phyloP scores from a whole-genome alignment of 2,888 invertebrate species.

The Bruchidius siliquastri region DNA sequence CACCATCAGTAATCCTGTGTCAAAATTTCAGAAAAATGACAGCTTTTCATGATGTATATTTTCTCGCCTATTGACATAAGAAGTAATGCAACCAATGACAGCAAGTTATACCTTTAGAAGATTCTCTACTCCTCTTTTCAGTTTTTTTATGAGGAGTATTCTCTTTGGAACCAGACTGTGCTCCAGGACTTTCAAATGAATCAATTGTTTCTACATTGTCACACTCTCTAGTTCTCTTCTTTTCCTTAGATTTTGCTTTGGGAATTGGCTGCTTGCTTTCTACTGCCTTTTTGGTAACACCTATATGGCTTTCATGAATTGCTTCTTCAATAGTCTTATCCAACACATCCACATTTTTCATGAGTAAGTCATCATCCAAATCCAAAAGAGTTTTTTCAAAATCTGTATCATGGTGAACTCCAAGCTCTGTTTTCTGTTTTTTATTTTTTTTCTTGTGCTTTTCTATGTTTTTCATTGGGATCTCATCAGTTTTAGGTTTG shows the following conservation, averaged over 20 bases:
- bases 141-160: slow-evolving; percentile 8
- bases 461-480: slow-evolving; percentile 22
- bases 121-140: slow-evolving; percentile 20
- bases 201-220: not conserved
- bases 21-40: too few species aligned
- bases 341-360: slow-evolving; percentile 33
- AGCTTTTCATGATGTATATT: too few species aligned
- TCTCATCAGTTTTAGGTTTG: slow-evolving; percentile 16
- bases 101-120: not conserved
- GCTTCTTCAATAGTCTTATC: slow-evolving; percentile 38
- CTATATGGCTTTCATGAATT: slow-evolving; percentile 16
- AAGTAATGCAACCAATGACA: too few species aligned
- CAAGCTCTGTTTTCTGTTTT: slow-evolving; percentile 37
- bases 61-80: too few species aligned
- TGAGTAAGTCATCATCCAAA: slow-evolving; percentile 54
- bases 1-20: too few species aligned
- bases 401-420: slow-evolving; percentile 63
- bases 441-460: slow-evolving; percentile 29
- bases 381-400: slow-evolving; percentile 66
- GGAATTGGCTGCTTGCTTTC: slow-evolving; percentile 1
- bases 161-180: slow-evolving; percentile 8
- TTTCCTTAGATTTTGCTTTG: slow-evolving; percentile 5
- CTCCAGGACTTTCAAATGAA: slow-evolving; percentile 1
- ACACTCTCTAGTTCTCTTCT: not conserved
- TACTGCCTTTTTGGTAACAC: slow-evolving; percentile 10